Evolutionary conservation across 2,113 vertebrate genomes (phyloP).

Genomic region (Centropristis striata): DNA sequence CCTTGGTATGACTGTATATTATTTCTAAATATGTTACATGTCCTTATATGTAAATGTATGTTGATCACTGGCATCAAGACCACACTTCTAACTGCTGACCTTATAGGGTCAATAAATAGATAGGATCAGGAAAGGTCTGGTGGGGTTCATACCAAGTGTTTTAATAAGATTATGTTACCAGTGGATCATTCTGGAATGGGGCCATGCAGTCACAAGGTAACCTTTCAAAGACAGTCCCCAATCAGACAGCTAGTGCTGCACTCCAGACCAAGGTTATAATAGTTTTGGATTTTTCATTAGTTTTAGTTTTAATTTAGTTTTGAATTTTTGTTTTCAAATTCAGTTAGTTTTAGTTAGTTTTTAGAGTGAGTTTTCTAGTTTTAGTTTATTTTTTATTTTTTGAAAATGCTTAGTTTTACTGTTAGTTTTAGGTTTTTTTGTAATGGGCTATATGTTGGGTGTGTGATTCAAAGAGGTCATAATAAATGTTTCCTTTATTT

Average conservation of each 20-base stretch:
- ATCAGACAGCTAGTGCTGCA: neutral
- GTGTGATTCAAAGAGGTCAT: too few relatives aligned
- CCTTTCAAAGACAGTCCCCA: slow-evolving; percentile 7
- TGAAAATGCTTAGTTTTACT: too few relatives aligned
- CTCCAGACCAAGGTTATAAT: too few relatives aligned
- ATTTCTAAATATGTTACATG: neutral
- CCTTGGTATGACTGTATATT: neutral
- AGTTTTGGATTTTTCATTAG: too few relatives aligned
- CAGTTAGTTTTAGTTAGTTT: too few relatives aligned
- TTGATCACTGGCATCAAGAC: neutral
- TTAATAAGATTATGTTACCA: slow-evolving; percentile 63
- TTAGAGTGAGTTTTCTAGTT: too few relatives aligned
- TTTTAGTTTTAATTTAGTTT: too few relatives aligned
- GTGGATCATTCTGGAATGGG: slow-evolving; percentile 56
- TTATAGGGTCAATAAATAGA: neutral
- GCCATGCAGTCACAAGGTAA: slow-evolving; percentile 43
- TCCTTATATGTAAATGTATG: neutral
- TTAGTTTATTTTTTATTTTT: too few relatives aligned
- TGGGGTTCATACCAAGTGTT: slow-evolving; percentile 44
- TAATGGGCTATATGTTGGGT: too few relatives aligned
- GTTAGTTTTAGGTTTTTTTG: too few relatives aligned
- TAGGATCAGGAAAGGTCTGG: neutral
- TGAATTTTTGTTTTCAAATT: too few relatives aligned
- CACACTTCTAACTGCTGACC: neutral
- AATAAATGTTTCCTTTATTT: too few relatives aligned